Conservation (phyloP, 2,113 vertebrate species). For the Setophaga coronata region DNA sequence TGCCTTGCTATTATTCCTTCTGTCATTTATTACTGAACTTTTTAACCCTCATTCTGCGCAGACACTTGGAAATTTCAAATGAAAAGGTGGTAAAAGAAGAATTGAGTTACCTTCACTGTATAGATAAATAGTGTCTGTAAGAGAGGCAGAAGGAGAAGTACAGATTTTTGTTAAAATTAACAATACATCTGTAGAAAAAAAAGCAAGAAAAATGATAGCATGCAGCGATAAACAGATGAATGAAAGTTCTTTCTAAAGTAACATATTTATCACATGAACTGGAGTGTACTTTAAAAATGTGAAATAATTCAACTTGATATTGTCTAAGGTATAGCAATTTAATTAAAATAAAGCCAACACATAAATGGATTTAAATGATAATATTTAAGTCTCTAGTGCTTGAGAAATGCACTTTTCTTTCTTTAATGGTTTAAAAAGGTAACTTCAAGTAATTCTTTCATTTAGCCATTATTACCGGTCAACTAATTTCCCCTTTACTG, state of each 20-base stretch:
- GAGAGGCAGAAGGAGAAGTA: neutral
- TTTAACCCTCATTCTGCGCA: neutral
- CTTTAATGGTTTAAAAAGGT: neutral
- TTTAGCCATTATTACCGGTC: neutral
- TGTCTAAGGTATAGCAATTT: neutral
- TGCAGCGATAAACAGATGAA: neutral
- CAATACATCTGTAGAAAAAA: neutral
- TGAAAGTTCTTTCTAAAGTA: neutral
- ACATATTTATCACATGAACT: neutral
- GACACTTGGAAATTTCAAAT: neutral
- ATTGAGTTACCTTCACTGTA: neutral
- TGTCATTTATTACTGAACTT: neutral
- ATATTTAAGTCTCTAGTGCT: neutral
- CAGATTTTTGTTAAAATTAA: neutral
- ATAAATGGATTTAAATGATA: neutral
- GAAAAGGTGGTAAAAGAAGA: neutral
- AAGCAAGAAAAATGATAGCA: neutral
- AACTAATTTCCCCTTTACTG: neutral
- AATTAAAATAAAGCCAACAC: neutral
- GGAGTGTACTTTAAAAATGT: neutral
- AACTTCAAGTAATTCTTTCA: neutral
- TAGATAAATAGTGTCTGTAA: neutral
- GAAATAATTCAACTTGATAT: neutral
- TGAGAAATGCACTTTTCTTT: neutral
- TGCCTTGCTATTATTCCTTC: conserved; percentile 5